Percentiles rank a stretch among this genome's conserved stretches.
These are phyloP conservation scores for Reinhardtius hippoglossoides DNA, from an alignment of 2,113 vertebrate genomes.

Conservation along the genomic window DNA sequence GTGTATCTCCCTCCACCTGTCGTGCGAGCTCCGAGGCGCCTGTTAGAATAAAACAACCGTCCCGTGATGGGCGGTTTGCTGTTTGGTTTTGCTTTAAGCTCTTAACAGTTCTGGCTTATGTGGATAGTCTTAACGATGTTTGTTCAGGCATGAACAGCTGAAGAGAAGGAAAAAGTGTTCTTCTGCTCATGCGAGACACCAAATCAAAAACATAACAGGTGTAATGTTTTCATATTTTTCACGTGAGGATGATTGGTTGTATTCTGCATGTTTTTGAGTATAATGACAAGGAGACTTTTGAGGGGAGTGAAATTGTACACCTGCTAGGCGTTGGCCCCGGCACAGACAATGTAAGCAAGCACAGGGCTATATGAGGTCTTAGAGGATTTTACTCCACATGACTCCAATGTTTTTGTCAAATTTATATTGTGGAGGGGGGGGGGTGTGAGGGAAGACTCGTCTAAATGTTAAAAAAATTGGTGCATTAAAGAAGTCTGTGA, in stretches of 20 bases:
- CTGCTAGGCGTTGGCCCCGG: slow-evolving; percentile 85
- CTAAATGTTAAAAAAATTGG: not conserved
- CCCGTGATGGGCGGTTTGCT: slow-evolving; percentile 68
- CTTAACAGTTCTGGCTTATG: slow-evolving; percentile 50
- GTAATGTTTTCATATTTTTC: not conserved
- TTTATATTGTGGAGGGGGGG: not conserved
- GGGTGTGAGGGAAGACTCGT: not conserved
- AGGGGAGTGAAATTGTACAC: slow-evolving; percentile 85
- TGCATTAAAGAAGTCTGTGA: not conserved
- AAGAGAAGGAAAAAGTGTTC: not conserved
- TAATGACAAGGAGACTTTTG: slow-evolving; percentile 71
- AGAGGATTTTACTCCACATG: slow-evolving; percentile 33
- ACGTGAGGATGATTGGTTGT: too few relatives aligned
- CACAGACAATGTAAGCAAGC: slow-evolving; percentile 78
- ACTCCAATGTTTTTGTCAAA: slow-evolving; percentile 15
- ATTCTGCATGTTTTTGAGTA: slow-evolving; percentile 48
- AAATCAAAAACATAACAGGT: not conserved
- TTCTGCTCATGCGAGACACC: not conserved
- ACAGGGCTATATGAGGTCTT: slow-evolving; percentile 50
- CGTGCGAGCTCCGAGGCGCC: slow-evolving; percentile 62
- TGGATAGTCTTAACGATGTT: slow-evolving; percentile 67
- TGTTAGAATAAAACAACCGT: slow-evolving; percentile 51
- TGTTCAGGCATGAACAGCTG: slow-evolving; percentile 62
- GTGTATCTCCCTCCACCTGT: slow-evolving; percentile 84
- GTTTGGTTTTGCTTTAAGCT: slow-evolving; percentile 72